Evolutionary conservation across 2,113 vertebrate species (phyloP).

Genomic region (Herpailurus yagouaroundi): DNA sequence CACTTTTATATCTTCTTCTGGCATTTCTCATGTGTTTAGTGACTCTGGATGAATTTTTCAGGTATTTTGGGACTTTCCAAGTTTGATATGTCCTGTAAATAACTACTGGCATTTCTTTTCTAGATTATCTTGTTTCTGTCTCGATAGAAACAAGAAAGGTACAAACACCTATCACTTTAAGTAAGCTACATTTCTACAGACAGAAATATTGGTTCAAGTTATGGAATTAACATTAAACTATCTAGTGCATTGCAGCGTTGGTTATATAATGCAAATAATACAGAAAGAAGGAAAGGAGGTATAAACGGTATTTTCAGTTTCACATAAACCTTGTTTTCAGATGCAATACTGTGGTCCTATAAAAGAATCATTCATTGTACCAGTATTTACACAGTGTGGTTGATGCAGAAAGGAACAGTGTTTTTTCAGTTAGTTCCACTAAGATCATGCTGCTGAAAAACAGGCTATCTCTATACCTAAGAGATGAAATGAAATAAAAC

Average conservation of each 20-base stretch:
- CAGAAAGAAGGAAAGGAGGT: background rate
- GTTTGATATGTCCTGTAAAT: background rate
- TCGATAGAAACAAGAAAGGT: background rate
- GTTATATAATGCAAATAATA: background rate
- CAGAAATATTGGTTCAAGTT: background rate
- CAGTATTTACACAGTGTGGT: background rate
- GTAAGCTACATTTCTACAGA: too few relatives aligned
- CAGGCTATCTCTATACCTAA: background rate
- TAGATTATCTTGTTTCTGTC: background rate
- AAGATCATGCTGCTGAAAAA: background rate
- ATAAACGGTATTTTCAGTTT: background rate
- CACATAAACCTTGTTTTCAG: background rate
- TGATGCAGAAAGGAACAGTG: conserved; percentile 13
- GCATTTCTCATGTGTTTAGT: background rate
- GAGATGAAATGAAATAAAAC: background rate
- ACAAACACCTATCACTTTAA: background rate
- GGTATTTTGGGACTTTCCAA: background rate
- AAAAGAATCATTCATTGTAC: background rate
- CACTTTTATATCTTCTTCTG: background rate
- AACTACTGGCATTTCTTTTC: background rate
- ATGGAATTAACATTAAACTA: background rate
- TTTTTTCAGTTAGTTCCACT: background rate
- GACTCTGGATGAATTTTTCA: background rate
- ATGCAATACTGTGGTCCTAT: background rate
- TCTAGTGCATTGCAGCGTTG: background rate